phyloP scores from a whole-genome alignment of 1,140 invertebrate species.

The Aphelenchoides avenae region DNA sequence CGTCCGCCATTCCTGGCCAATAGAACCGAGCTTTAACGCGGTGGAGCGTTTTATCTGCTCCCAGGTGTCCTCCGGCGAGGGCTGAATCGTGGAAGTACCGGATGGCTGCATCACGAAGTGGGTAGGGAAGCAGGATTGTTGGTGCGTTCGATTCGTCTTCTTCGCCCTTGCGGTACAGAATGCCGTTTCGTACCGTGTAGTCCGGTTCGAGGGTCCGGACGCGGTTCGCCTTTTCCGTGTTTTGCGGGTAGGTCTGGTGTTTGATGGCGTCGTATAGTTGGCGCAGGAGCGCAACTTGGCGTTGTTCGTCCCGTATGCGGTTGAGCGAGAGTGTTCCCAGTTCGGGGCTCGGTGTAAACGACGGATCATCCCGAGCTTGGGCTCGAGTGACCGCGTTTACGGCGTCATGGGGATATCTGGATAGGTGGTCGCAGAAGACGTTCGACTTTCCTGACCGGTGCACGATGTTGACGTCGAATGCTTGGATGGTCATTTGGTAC shows the following conservation, averaged over 20 bases:
- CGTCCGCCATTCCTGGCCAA: conserved; percentile 3
- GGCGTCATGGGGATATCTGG: conserved; percentile 10
- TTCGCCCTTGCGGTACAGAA: conserved; percentile 2
- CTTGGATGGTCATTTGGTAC: conserved; percentile 15
- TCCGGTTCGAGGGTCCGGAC: background rate
- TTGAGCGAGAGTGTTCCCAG: background rate
- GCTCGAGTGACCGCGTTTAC: background rate
- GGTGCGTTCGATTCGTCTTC: too few species aligned
- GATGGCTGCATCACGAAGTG: conserved; percentile 8
- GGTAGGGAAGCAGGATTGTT: too few species aligned
- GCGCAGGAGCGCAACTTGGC: background rate
- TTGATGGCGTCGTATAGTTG: too few species aligned
- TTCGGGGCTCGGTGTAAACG: background rate
- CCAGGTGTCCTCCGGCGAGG: conserved; percentile 2
- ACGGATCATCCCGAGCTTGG: background rate
- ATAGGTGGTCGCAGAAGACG: conserved; percentile 16
- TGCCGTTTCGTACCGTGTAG: conserved; percentile 14
- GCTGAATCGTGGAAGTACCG: conserved; percentile 5
- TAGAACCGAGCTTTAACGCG: conserved; percentile 10
- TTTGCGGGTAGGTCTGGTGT: background rate
- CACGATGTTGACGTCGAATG: conserved; percentile 17
- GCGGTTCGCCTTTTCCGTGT: background rate
- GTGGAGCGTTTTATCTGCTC: conserved; percentile 1
- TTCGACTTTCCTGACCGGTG: conserved; percentile 12
- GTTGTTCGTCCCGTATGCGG: conserved; percentile 4